phyloP scores from a whole-genome alignment of 1,140 invertebrate species.

The Caenorhabditis latens region DNA sequence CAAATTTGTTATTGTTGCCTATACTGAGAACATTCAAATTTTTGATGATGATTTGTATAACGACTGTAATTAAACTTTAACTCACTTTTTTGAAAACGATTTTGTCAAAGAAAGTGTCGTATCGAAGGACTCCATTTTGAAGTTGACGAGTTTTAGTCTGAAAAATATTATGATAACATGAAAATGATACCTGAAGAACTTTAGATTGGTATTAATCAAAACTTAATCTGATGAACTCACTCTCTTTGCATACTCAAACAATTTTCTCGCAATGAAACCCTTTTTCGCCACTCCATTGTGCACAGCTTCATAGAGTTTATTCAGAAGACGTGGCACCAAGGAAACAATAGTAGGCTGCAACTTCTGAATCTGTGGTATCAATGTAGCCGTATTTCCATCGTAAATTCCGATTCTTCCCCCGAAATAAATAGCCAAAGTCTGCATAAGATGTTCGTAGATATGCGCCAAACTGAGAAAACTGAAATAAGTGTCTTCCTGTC shows the following conservation, averaged over 20 bases:
- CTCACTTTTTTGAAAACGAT: slow-evolving; percentile 69
- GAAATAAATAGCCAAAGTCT: slow-evolving; percentile 77
- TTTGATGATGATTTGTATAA: no score
- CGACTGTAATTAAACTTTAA: no score
- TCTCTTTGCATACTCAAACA: slow-evolving; percentile 64
- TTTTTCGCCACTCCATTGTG: slow-evolving; percentile 61
- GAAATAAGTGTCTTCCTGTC: slow-evolving; percentile 65
- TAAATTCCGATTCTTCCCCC: slow-evolving; percentile 79
- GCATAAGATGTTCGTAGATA: slow-evolving; percentile 72
- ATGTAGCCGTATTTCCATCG: slow-evolving; percentile 78
- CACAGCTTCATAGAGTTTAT: slow-evolving; percentile 78
- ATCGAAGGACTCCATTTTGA: slow-evolving; percentile 61
- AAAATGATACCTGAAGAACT: neutral
- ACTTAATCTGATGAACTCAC: neutral
- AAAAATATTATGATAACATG: neutral
- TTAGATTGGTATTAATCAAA: no score
- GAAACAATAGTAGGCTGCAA: slow-evolving; percentile 79
- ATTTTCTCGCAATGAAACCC: slow-evolving; percentile 57
- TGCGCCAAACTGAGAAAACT: slow-evolving; percentile 72
- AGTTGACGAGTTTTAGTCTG: slow-evolving; percentile 64
- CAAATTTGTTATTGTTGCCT: no score
- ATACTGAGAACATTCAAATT: no score
- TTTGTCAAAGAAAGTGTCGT: slow-evolving; percentile 72
- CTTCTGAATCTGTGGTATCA: slow-evolving; percentile 78
- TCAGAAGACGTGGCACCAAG: slow-evolving; percentile 79